Conservation (phyloP, 2,113 vertebrate genomes). For the Rhynchopsitta pachyrhyncha region DNA sequence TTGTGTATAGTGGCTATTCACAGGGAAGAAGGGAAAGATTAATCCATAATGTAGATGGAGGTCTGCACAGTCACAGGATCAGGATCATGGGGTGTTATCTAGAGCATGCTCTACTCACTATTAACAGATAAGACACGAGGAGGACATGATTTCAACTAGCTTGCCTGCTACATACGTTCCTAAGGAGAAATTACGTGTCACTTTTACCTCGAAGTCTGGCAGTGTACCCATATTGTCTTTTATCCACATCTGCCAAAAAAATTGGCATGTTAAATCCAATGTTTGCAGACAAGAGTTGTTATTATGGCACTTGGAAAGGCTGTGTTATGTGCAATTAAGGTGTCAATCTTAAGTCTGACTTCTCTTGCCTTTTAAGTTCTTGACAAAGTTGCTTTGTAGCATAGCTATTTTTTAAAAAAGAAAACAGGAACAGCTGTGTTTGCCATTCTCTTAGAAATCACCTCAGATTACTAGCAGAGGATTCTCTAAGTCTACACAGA, state of each 20-base stretch:
- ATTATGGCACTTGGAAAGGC: neutral
- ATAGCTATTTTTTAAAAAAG: neutral
- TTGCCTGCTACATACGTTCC: neutral
- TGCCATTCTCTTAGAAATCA: neutral
- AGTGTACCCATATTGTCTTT: neutral
- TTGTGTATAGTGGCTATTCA: neutral
- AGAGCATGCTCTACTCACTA: neutral
- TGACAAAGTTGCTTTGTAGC: neutral
- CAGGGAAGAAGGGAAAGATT: neutral
- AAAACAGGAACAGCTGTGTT: neutral
- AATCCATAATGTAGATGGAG: neutral
- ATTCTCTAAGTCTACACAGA: neutral
- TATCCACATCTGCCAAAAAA: neutral
- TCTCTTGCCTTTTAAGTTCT: neutral
- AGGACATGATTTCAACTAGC: neutral
- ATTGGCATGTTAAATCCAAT: rapidly evolving
- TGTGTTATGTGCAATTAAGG: neutral
- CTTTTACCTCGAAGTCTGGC: neutral
- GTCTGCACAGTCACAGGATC: neutral
- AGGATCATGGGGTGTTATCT: neutral
- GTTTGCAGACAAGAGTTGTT: neutral
- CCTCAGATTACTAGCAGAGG: neutral
- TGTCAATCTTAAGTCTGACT: neutral
- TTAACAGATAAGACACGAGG: neutral
- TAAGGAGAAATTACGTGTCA: neutral